phyloP scores from a whole-genome alignment of 2,888 invertebrate genomes.

The Volucella inanis region DNA sequence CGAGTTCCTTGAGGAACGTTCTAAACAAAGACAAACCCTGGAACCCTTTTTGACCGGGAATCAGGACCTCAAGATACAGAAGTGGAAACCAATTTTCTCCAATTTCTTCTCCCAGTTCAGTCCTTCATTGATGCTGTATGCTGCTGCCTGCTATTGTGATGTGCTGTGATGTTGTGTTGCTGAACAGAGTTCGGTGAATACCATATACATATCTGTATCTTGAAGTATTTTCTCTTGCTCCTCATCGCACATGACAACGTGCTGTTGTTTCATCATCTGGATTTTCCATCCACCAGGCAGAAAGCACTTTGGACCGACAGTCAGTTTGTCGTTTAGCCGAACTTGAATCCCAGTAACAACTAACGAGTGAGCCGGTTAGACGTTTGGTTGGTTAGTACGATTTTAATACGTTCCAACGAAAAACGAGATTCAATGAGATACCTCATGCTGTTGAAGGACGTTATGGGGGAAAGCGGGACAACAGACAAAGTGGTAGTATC shows the following conservation, averaged over 20 bases:
- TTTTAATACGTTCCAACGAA: slow-evolving; percentile 72
- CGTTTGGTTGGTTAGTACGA: slow-evolving; percentile 55
- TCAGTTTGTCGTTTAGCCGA: slow-evolving; percentile 43
- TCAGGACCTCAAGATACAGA: slow-evolving; percentile 34
- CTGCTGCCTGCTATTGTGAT: slow-evolving; percentile 17
- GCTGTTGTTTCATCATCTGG: slow-evolving; percentile 71
- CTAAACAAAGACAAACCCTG: slow-evolving; percentile 51
- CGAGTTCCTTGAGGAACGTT: slow-evolving; percentile 45
- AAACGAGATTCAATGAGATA: slow-evolving; percentile 73
- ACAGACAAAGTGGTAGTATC: slow-evolving; percentile 54
- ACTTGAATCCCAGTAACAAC: too few relatives aligned
- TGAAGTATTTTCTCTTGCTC: slow-evolving; percentile 59
- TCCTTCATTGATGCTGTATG: slow-evolving; percentile 9
- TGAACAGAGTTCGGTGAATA: slow-evolving; percentile 45
- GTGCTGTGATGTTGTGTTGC: slow-evolving; percentile 49
- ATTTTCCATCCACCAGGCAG: slow-evolving; percentile 68
- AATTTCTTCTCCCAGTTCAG: slow-evolving; percentile 51
- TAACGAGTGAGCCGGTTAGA: slow-evolving; percentile 14
- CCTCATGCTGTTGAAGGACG: slow-evolving; percentile 44
- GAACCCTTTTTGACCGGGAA: slow-evolving; percentile 36
- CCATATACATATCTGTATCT: slow-evolving; percentile 34
- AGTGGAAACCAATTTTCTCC: slow-evolving; percentile 63
- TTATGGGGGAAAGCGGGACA: slow-evolving; percentile 27
- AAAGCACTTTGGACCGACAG: slow-evolving; percentile 63
- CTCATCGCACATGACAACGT: slow-evolving; percentile 29